Evolutionary conservation across 2,797 vertebrate genomes (phyloP), one percentile per base, ranked within the genome.

Genomic region (Hippoglossus hippoglossus): DNA sequence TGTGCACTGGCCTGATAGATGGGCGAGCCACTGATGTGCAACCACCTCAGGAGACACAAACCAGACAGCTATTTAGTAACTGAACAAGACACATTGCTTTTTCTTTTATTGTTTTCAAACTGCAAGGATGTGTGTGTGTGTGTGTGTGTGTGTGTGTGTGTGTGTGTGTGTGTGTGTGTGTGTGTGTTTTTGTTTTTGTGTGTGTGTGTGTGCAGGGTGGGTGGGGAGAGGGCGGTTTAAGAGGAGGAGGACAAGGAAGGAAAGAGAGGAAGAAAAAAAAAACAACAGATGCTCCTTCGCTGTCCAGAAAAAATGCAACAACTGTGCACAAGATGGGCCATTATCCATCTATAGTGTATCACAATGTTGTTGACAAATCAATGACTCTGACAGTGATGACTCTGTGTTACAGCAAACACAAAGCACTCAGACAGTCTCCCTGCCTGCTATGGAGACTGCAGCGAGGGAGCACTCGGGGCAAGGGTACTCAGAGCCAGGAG

Each of bases 31-130:
- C 80, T 91, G 91, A 92, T 92, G 93, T 92, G 92, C 89, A 92
- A 83, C 93, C 92, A 92, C 93, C 93, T 94, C 90, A 83, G 90
- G 90, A 92, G 91, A 92, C 92, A 84, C 90, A 88, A 90, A 92
- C 87, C 88, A 94, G 94, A 94, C 94, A 93, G 91, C 92, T 94
- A 93, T 95, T 95, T 94, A 95, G 93, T 87, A 91, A 80, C 90
- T 91, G 93, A 93, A 90, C 91, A 93, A 94, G 93, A 94, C 92
- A 91, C 93, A 94, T 94, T 77, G 85, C 91, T 94, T 94, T 39
- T 92, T 93, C 88, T 93, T 89, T 90, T 90, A 92, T 94, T 94
- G 92, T 94, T 94, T 93, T 89, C 88, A 90, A 92, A 93, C 85
- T 88, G 85, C 79, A 73, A 44, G 72, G 68, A 63, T 79, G 76